Conservation (phyloP, 2,797 vertebrate genomes). For the Ataeniobius toweri region DNA sequence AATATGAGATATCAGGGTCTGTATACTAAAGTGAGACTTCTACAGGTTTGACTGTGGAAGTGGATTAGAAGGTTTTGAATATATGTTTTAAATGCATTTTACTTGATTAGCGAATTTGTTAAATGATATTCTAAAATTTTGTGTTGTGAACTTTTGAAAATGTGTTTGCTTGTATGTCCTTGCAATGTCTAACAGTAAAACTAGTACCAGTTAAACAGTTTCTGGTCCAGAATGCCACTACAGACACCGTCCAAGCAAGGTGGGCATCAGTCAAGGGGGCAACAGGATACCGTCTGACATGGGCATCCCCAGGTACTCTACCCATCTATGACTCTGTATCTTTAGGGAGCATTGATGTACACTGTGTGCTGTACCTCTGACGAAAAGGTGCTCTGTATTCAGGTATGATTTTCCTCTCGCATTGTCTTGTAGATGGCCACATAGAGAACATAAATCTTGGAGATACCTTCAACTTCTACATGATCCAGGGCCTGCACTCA, state of each 20-base stretch:
- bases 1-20: background rate
- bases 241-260: conserved; percentile 85
- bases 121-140: background rate
- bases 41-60: background rate
- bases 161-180: conserved; percentile 4
- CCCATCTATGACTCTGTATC: background rate
- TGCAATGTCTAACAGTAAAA: conserved; percentile 80
- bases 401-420: background rate
- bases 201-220: conserved; percentile 82
- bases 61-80: background rate
- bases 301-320: conserved; percentile 82
- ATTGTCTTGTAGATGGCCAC: conserved; percentile 79
- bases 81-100: background rate
- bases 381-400: background rate
- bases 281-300: conserved; percentile 89
- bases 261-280: conserved; percentile 87
- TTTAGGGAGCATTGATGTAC: background rate
- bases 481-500: conserved; percentile 87
- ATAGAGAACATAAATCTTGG: conserved; percentile 87
- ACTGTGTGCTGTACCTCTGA: background rate
- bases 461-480: conserved; percentile 85
- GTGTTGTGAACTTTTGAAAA: background rate
- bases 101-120: background rate
- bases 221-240: conserved; percentile 86
- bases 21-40: background rate